A percentile compares a stretch with the other conserved stretches of the same genome.
Evolutionary conservation across 1,140 invertebrate genomes (phyloP).

Genomic region (Melipona quadrifasciata): DNA sequence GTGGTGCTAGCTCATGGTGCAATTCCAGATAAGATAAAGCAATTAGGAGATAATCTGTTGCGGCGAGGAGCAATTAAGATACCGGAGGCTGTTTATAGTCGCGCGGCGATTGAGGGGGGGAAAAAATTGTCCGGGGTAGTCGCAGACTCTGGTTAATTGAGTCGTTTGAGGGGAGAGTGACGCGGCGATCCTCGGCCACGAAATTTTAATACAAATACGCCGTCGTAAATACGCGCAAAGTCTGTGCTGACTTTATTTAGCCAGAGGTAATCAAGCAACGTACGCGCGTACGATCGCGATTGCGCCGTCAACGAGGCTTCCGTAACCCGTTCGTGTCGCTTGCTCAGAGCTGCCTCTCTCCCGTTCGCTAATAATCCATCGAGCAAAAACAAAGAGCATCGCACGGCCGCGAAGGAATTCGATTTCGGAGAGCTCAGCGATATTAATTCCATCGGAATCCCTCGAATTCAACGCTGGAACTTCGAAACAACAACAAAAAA

Average conservation of each 20-base stretch:
- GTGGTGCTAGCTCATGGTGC: not conserved
- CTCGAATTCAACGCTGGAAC: not conserved
- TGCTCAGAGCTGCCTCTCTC: no score
- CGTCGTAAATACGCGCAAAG: no score
- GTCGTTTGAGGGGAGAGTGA: not conserved
- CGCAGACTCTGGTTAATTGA: not conserved
- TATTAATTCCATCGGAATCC: not conserved
- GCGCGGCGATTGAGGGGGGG: not conserved
- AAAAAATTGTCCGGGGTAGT: not conserved
- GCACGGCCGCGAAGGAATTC: not conserved
- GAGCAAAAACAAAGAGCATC: not conserved
- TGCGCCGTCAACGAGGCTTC: no score
- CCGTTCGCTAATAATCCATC: not conserved
- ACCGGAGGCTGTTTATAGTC: not conserved
- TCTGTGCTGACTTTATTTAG: no score
- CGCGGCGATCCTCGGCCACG: no score
- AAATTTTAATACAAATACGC: no score
- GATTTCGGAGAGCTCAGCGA: not conserved
- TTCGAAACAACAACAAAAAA: not conserved
- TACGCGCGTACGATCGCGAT: no score
- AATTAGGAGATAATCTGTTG: conserved; percentile 14
- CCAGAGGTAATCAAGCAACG: no score
- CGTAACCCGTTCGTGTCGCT: no score
- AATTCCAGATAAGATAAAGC: conserved; percentile 27
- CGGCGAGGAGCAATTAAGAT: conserved; percentile 3